Conservation (phyloP, 2,113 vertebrate species). For the Notiomystis cincta region DNA sequence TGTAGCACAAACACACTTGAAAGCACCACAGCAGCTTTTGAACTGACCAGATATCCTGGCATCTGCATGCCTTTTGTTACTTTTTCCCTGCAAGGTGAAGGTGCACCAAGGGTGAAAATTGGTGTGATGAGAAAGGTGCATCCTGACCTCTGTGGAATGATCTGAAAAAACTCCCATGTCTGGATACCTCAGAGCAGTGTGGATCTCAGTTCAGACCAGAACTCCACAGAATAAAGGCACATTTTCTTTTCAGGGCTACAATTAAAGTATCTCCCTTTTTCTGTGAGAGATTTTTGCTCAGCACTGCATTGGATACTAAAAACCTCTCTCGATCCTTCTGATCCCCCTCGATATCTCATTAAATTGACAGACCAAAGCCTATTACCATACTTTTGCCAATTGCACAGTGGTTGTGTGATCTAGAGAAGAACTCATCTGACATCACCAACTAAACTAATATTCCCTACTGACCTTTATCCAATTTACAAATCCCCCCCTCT, state of each 20-base stretch:
- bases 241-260: not conserved
- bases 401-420: not conserved
- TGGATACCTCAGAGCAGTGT: not conserved
- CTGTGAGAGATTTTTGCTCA: not conserved
- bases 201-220: not conserved
- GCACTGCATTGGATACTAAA: not conserved
- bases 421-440: not conserved
- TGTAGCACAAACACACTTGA: not conserved
- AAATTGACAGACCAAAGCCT: conserved; percentile 32
- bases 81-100: not conserved
- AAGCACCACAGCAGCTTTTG: not conserved
- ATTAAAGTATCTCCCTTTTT: not conserved
- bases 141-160: not conserved
- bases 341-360: conserved; percentile 32
- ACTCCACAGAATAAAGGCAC: not conserved
- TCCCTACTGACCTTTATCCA: not conserved
- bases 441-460: conserved; percentile 19
- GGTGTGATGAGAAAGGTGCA: not conserved
- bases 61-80: not conserved
- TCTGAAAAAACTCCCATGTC: rapidly evolving
- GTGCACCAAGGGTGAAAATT: not conserved
- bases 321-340: not conserved
- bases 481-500: not conserved
- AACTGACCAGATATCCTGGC: not conserved
- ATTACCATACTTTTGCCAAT: conserved; percentile 29